Percentiles rank a stretch among this genome's conserved stretches.
phyloP scores from a whole-genome alignment of 1,140 invertebrate species.

The Bombus pascuorum region DNA sequence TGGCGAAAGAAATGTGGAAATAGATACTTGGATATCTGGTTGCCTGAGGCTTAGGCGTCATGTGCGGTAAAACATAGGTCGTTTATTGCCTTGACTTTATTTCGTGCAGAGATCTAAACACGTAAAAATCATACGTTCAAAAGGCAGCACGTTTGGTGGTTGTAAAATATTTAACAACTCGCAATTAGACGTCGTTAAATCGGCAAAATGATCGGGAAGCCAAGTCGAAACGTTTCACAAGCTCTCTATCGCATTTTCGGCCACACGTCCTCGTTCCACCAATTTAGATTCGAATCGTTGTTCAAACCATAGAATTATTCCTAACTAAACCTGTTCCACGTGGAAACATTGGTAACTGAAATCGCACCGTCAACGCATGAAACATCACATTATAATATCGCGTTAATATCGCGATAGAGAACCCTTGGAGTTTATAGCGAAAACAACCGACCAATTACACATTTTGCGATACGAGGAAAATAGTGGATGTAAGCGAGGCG shows the following conservation, averaged over 20 bases:
- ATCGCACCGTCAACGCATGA: too few species aligned
- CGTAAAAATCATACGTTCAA: neutral
- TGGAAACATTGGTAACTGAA: too few species aligned
- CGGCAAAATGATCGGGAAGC: neutral
- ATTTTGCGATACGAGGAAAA: neutral
- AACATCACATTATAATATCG: too few species aligned
- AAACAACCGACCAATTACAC: neutral
- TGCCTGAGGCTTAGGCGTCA: too few species aligned
- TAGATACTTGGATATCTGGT: too few species aligned
- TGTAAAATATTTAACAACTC: neutral
- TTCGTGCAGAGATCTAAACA: neutral
- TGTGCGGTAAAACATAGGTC: neutral
- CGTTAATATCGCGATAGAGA: neutral
- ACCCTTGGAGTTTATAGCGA: neutral
- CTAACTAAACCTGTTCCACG: too few species aligned
- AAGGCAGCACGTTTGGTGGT: neutral
- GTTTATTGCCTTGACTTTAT: neutral
- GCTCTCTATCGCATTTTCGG: neutral
- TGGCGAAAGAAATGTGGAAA: too few species aligned
- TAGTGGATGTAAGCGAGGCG: neutral
- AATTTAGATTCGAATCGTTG: neutral
- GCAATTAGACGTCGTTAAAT: slow-evolving; percentile 48
- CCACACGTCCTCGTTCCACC: neutral
- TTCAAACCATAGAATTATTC: neutral
- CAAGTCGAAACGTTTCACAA: neutral